phyloP scores from a whole-genome alignment of 2,797 vertebrate genomes.

The Tenualosa thibaudeaui region DNA sequence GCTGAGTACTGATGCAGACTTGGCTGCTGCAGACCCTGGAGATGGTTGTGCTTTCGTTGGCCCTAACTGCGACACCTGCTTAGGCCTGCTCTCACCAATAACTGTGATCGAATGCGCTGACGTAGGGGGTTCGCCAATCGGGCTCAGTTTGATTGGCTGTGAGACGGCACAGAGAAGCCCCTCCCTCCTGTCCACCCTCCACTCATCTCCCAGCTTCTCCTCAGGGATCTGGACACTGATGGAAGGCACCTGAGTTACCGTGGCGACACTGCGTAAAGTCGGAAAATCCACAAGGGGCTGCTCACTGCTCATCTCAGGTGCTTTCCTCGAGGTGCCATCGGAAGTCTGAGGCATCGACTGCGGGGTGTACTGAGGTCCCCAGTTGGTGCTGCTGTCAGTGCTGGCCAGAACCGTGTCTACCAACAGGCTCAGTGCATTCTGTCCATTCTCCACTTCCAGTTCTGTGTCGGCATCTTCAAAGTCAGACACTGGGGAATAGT shows the following conservation, averaged over 20 bases:
- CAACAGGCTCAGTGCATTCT: conserved; percentile 36
- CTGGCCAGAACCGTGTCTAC: conserved; percentile 36
- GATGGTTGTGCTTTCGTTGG: not conserved
- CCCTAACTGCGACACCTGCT: not conserved
- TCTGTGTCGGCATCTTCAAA: conserved; percentile 53
- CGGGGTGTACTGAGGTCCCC: not conserved
- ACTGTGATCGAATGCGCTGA: conserved; percentile 26
- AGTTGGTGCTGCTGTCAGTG: conserved; percentile 29
- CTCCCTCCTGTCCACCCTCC: not conserved
- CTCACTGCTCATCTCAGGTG: not conserved
- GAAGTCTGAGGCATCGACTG: not conserved
- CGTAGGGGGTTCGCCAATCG: not conserved
- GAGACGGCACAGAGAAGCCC: not conserved
- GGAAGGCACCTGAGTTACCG: conserved; percentile 40
- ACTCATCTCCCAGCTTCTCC: not conserved
- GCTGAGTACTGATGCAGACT: not conserved
- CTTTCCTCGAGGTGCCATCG: not conserved
- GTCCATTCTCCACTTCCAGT: conserved; percentile 38
- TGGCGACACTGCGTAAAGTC: conserved; percentile 29
- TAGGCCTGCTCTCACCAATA: conserved; percentile 10
- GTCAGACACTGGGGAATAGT: conserved; percentile 47
- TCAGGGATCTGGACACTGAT: conserved; percentile 29
- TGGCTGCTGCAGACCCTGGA: not conserved
- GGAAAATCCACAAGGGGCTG: conserved; percentile 14
- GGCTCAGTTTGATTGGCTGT: conserved; percentile 1